These are phyloP conservation scores for Spea bombifrons DNA, from an alignment of 2,113 vertebrate species.

Conservation along the genomic window DNA sequence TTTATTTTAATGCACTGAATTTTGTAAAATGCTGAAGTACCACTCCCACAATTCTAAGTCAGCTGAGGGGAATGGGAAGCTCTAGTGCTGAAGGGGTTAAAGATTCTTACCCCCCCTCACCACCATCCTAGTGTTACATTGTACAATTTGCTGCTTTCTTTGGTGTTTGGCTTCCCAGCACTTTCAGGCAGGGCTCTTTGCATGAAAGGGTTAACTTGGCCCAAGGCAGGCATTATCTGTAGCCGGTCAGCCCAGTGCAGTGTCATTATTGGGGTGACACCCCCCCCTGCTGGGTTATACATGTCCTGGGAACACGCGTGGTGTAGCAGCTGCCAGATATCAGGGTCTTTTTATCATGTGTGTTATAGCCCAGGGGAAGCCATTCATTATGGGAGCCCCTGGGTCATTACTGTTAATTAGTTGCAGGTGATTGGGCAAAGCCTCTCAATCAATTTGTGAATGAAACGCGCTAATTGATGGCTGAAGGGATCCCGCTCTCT, in stretches of 20 bases:
- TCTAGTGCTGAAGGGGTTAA: too few relatives aligned
- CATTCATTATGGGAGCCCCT: conserved; percentile 12
- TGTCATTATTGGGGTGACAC: not conserved
- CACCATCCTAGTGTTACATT: too few relatives aligned
- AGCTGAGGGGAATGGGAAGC: too few relatives aligned
- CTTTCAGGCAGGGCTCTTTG: not conserved
- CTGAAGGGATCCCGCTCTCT: not conserved
- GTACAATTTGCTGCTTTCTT: too few relatives aligned
- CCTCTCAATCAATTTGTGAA: conserved; percentile 27
- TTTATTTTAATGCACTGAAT: too few relatives aligned
- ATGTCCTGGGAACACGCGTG: too few relatives aligned
- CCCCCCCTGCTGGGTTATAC: not conserved
- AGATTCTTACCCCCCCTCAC: too few relatives aligned
- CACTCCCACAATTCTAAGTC: too few relatives aligned
- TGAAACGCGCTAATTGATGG: conserved; percentile 4
- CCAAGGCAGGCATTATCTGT: not conserved
- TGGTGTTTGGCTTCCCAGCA: too few relatives aligned
- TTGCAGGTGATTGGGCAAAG: conserved; percentile 28
- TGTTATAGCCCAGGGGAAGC: not conserved
- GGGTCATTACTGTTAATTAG: conserved; percentile 22
- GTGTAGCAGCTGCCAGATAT: not conserved
- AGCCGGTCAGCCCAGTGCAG: not conserved
- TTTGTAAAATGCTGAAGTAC: too few relatives aligned
- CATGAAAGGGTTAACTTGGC: not conserved
- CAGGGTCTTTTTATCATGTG: not conserved